phyloP scores from a whole-genome alignment of 2,113 vertebrate species.

The Seriola dumerili region DNA sequence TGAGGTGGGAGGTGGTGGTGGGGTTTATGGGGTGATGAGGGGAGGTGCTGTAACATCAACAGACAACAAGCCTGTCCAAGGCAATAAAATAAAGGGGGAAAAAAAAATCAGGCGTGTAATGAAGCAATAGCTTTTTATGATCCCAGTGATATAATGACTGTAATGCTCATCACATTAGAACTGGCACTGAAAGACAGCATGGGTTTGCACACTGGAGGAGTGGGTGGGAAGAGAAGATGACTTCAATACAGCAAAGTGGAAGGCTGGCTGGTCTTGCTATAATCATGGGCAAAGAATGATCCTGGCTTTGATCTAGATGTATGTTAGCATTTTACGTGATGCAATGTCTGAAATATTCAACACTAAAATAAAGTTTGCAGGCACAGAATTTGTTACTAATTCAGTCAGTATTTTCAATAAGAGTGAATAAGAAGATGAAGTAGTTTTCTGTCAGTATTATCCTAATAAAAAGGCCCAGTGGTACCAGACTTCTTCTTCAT shows the following conservation, averaged over 20 bases:
- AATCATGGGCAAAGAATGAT: neutral
- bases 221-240: neutral
- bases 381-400: neutral
- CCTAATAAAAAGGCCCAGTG: neutral
- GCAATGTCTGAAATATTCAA: neutral
- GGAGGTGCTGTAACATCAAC: conserved; percentile 47
- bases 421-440: neutral
- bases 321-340: neutral
- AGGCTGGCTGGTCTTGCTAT: neutral
- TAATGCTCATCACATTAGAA: conserved; percentile 47
- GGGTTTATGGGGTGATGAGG: conserved; percentile 44
- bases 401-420: neutral
- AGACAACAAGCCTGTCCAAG: conserved; percentile 58
- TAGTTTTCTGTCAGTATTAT: neutral
- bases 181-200: conserved; percentile 23
- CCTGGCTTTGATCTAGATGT: neutral
- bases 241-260: neutral
- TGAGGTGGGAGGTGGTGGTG: conserved; percentile 48
- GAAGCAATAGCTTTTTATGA: conserved; percentile 71
- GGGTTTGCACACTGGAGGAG: conserved; percentile 5
- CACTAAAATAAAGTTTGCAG: neutral
- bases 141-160: conserved; percentile 38
- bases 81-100: conserved; percentile 32
- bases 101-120: conserved; percentile 52
- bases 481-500: neutral